Percentiles rank a stretch among this genome's conserved stretches.
phyloP scores from a whole-genome alignment of 2,113 vertebrate species.

The Periophthalmodon schlosseri region DNA sequence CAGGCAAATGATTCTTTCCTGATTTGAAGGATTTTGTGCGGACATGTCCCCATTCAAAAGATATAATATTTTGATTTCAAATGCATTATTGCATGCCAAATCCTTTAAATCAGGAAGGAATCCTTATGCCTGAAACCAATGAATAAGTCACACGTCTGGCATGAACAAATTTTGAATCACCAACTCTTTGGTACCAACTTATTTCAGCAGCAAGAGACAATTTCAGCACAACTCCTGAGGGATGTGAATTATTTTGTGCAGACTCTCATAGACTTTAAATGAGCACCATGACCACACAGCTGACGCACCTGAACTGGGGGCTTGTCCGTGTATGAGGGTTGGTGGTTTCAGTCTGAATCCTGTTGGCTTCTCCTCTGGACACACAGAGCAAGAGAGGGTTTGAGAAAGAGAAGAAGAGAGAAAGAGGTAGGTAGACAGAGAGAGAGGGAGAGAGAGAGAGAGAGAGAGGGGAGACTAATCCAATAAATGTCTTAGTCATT shows the following conservation, averaged over 20 bases:
- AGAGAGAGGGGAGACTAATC: conserved; percentile 17
- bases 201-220: not conserved
- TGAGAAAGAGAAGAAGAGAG: conserved; percentile 35
- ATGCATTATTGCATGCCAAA: no score
- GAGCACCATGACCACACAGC: not conserved
- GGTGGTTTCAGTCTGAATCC: conserved; percentile 97
- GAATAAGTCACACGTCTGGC: no score
- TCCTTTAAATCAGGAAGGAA: no score
- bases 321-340: conserved; percentile 95
- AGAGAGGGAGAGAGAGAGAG: conserved; percentile 15
- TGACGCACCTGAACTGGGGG: conserved; percentile 92
- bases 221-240: not conserved
- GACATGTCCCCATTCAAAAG: no score
- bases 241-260: not conserved
- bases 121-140: no score
- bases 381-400: conserved; percentile 12
- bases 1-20: no score
- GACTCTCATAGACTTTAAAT: not conserved
- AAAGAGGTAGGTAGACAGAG: conserved; percentile 13
- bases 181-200: not conserved
- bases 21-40: no score
- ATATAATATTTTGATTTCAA: no score
- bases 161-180: no score
- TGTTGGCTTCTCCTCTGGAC: conserved; percentile 92
- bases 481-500: conserved; percentile 28